phyloP scores from a whole-genome alignment of 1,140 invertebrate species.

The Reticulitermes speratus region DNA sequence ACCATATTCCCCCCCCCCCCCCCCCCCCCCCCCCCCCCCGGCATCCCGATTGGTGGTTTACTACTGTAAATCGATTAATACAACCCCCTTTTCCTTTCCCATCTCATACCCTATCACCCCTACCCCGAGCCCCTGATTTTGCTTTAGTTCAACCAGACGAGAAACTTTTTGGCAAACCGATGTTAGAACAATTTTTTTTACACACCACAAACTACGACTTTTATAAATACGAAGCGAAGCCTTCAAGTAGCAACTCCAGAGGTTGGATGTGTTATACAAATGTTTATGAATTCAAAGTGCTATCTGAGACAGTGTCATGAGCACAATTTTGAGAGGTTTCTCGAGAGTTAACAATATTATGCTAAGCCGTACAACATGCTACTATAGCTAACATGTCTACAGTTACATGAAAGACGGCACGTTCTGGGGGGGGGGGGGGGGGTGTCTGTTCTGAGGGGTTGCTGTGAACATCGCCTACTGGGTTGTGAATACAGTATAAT shows the following conservation, averaged over 20 bases:
- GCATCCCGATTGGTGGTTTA: neutral
- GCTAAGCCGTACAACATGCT: too few relatives aligned
- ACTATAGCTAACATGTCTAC: too few relatives aligned
- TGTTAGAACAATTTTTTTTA: neutral
- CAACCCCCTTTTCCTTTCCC: neutral
- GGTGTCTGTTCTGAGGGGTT: too few relatives aligned
- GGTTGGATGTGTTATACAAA: neutral
- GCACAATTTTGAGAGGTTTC: neutral
- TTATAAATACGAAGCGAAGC: neutral
- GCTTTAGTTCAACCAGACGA: slow-evolving; percentile 1
- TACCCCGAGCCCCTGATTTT: neutral
- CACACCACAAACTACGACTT: slow-evolving; percentile 4
- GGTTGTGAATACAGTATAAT: too few relatives aligned
- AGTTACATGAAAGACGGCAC: too few relatives aligned
- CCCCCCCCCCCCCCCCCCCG: neutral
- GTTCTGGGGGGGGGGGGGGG: too few relatives aligned
- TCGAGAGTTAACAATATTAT: neutral
- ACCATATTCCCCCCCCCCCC: neutral
- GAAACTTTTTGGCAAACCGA: neutral
- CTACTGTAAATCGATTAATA: slow-evolving; percentile 16
- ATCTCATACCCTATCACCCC: neutral
- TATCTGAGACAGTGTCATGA: neutral
- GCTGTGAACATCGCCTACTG: too few relatives aligned
- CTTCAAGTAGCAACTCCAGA: too few relatives aligned
- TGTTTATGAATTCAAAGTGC: neutral